Base-by-base conservation (phyloP, 2,888 invertebrate species). In the Polydrusus pterygomalis region DNA sequence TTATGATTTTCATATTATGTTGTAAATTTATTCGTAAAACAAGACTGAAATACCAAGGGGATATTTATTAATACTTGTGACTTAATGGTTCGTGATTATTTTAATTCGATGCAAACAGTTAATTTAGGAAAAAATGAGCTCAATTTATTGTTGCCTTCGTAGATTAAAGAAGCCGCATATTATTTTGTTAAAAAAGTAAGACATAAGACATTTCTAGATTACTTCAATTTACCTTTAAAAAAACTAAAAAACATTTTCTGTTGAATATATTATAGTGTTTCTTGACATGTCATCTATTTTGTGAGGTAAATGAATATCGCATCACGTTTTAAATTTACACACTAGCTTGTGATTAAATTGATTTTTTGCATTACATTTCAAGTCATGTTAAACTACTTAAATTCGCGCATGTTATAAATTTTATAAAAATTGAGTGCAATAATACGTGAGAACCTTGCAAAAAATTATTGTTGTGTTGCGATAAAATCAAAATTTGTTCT, bases 401-500 rank as follows among this genome's bases (percentile, higher is more conserved):
- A 43, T 43, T 47, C 47, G 15, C 47, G 30, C 49, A 64, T 49
- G 49, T 63, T 20, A 15, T 8, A 2, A 60, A 17, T 63, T 43
- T 20, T 25, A 9, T 34, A 30, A 11, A 45, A 47, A 64, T 30
- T 64, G 49, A 17, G 34, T 30, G 11, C 30, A 30, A 45, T 34
- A 49, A 30, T 30, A 34, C 49, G 34, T 47, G 47, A 64, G 47
- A 64, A 64, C 49, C 47, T 49, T 64, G 64, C 47, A 47, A 64
- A 47, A 64, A 49, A 15, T 30, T 30, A 64, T 64, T 64, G 47
- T 15, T 17, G 6, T 30, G 45, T 17, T 49, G 30, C 49, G 34
- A 64, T 64, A 64, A 64, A 49, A 64, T 64, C 34, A 17, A 15
- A 9, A 64, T 64, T 64, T 64, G 43, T 64, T 64, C 17, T 64